Base-by-base conservation (phyloP, 37 sponge, comb jelly and placozoan species). In the Geodia barretti region DNA sequence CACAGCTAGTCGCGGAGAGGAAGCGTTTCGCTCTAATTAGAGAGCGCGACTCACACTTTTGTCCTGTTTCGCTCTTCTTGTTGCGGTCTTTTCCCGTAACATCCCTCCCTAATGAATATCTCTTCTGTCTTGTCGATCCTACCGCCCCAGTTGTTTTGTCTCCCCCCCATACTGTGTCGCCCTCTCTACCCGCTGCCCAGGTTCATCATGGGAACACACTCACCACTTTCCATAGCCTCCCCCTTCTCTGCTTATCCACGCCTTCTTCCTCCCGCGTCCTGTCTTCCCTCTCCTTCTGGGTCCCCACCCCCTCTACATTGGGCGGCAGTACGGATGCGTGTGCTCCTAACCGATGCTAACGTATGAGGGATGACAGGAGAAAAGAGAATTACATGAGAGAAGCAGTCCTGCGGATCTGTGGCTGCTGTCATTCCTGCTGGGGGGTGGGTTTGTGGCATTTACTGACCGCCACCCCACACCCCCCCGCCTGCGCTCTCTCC, bases 21-120 rank as follows among this genome's bases (percentile, higher is more conserved):
- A n/a, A 3, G 23, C n/a, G 32, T n/a, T 23, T 5, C 7, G 41
- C 72, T 29, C 14, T 39, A 35, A 75, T 47, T 30, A 42, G 11
- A 72, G 24, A 32, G 43, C 26, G 3, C 59, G 19, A 84, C 91
- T 81, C 72, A 96, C 97, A 96, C 87, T 87, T 84, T 87, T 11
- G n/a, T n/a, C n/a, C n/a, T n/a, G 82, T 86, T 33, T 91, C 88
- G 30, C 70, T 35, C 25, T 67, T 86, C 81, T 97, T 97, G 81
- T 97, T 97, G 34, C 94, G 84, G 63, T 97, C 97, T 70, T 84
- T n/a, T 89, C 5, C 97, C 97, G 47, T 72, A 80, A 37, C 92
- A 76, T 30, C 87, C 87, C 1, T 92, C 90, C 40, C 75, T 79
- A 19, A 92, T 76, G 75, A 95, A 95, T 37, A 41, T 79, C 5